phyloP scores from a whole-genome alignment of 2,113 vertebrate genomes.

The Ciconia boyciana region DNA sequence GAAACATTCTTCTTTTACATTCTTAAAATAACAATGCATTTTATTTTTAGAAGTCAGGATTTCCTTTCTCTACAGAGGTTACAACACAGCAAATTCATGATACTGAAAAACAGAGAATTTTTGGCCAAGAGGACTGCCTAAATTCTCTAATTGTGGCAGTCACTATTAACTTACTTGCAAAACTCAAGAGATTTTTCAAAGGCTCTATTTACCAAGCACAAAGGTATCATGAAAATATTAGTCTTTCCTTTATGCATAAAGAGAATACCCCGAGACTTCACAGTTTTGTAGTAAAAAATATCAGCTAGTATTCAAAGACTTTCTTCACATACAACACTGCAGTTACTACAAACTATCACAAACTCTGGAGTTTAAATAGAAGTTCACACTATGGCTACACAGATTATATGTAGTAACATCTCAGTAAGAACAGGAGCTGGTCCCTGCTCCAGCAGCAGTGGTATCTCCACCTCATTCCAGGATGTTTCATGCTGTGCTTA shows the following conservation, averaged over 20 bases:
- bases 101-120: not conserved
- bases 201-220: not conserved
- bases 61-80: slow-evolving; percentile 52
- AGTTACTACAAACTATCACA: not conserved
- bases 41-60: slow-evolving; percentile 71
- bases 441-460: not conserved
- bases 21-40: slow-evolving; percentile 60
- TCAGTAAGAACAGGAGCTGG: not conserved
- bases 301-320: not conserved
- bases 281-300: not conserved
- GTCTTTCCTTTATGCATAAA: not conserved
- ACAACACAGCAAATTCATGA: not conserved
- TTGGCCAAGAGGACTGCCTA: not conserved
- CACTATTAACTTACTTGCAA: not conserved
- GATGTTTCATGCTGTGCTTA: not conserved
- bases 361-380: not conserved
- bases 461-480: not conserved
- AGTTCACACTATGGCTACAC: not conserved
- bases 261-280: not conserved
- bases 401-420: not conserved
- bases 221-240: not conserved
- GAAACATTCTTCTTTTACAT: slow-evolving; percentile 13
- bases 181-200: not conserved
- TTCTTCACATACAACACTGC: not conserved
- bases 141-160: not conserved